Percentiles rank a stretch among this genome's conserved stretches.
Conservation (phyloP, 2,113 vertebrate species). For the Turnix velox region DNA sequence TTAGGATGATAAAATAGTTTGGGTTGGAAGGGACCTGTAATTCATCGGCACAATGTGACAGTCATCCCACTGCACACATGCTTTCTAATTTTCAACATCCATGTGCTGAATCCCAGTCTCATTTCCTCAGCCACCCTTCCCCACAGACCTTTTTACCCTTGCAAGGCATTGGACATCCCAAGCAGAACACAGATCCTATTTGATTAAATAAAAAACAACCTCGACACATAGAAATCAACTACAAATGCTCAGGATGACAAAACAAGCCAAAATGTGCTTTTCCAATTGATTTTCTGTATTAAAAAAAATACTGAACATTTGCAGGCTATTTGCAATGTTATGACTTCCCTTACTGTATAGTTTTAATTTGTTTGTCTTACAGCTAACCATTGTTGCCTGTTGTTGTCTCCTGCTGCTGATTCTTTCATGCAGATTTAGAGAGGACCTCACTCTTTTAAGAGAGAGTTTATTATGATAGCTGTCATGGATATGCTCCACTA, state of each 20-base stretch:
- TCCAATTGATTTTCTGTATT: conserved; percentile 35
- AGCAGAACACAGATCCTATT: background rate
- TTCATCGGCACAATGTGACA: background rate
- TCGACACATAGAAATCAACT: background rate
- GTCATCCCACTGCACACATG: background rate
- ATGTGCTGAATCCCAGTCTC: background rate
- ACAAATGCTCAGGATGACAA: conserved; percentile 22
- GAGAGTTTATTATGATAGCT: conserved; percentile 39
- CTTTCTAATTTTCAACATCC: background rate
- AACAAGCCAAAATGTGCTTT: conserved; percentile 20
- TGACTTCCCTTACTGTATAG: conserved; percentile 9
- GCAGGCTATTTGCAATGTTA: conserved; percentile 36
- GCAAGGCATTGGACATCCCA: background rate
- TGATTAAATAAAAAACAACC: background rate
- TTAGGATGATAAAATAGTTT: too few relatives aligned
- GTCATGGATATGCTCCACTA: background rate
- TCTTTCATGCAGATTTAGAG: conserved; percentile 26
- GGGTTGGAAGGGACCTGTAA: too few relatives aligned
- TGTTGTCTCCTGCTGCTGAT: conserved; percentile 9
- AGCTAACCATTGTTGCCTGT: background rate
- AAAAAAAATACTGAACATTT: conserved; percentile 19
- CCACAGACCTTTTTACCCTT: background rate
- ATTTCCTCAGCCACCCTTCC: background rate
- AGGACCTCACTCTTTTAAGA: background rate
- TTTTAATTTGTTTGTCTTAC: conserved; percentile 61